phyloP scores from a whole-genome alignment of 2,113 vertebrate genomes.

The Cheilinus undulatus region DNA sequence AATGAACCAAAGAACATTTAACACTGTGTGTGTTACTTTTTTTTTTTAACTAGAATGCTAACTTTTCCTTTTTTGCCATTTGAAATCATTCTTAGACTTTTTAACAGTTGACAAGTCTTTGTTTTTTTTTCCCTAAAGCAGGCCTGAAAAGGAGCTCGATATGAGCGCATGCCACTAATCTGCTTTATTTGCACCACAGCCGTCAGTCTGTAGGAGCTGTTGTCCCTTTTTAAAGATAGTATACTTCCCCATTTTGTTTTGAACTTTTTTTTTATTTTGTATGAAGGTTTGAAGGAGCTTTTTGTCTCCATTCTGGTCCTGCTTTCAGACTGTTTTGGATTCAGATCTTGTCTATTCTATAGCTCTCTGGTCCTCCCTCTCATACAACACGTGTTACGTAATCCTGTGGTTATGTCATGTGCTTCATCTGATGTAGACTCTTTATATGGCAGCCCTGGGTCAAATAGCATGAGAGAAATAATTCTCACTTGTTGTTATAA shows the following conservation, averaged over 20 bases:
- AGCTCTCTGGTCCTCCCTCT: conserved; percentile 64
- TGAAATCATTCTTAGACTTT: conserved; percentile 3
- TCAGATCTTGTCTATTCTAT: conserved; percentile 69
- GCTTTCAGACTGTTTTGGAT: conserved; percentile 12
- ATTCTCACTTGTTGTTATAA: conserved; percentile 51
- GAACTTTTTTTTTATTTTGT: neutral
- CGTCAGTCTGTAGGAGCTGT: conserved; percentile 12
- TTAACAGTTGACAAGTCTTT: conserved; percentile 18
- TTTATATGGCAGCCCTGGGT: conserved; percentile 38
- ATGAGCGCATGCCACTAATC: conserved; percentile 18
- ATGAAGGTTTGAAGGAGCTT: neutral
- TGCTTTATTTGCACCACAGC: conserved; percentile 19
- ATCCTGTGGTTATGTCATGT: conserved; percentile 56
- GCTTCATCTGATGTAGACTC: conserved; percentile 40
- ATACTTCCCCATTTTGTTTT: conserved; percentile 2
- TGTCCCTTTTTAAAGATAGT: neutral
- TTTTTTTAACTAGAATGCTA: neutral
- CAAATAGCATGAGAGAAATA: conserved; percentile 57
- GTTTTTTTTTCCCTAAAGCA: conserved; percentile 40
- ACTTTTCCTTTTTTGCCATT: neutral
- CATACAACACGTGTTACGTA: conserved; percentile 52
- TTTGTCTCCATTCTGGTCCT: too few relatives aligned
- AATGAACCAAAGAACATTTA: neutral
- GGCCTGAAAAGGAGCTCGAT: conserved; percentile 28
- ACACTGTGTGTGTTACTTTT: neutral